Evolutionary conservation across 2,888 invertebrate genomes (phyloP).

Genomic region (Elgonia sp.): DNA sequence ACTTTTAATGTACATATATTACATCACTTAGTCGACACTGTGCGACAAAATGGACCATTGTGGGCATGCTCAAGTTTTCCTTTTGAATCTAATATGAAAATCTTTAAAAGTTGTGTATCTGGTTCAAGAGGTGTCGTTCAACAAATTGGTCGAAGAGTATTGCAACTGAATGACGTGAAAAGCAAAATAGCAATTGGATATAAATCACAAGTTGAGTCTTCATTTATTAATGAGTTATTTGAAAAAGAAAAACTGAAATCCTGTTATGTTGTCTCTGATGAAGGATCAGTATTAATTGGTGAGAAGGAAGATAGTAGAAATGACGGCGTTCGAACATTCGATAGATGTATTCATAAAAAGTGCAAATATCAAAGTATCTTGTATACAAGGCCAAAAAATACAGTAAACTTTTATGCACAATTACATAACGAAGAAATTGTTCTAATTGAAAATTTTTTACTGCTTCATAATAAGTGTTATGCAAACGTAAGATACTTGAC

Average conservation of each 20-base stretch:
- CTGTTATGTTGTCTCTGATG: not conserved
- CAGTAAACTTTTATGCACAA: slow-evolving; percentile 21
- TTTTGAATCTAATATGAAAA: slow-evolving; percentile 47
- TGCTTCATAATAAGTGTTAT: slow-evolving; percentile 22
- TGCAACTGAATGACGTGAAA: slow-evolving; percentile 30
- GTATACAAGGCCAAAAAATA: slow-evolving; percentile 19
- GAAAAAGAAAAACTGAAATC: not conserved
- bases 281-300: slow-evolving; percentile 24
- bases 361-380: slow-evolving; percentile 21
- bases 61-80: slow-evolving; percentile 33
- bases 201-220: slow-evolving; percentile 12
- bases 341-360: slow-evolving; percentile 20
- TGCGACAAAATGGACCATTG: slow-evolving; percentile 13
- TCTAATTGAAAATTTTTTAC: slow-evolving; percentile 11
- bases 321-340: not conserved
- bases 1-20: slow-evolving; percentile 42
- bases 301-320: not conserved
- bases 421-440: slow-evolving; percentile 10
- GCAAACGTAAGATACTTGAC: not conserved
- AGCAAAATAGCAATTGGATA: slow-evolving; percentile 22
- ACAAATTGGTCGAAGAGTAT: slow-evolving; percentile 34
- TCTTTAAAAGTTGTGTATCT: slow-evolving; percentile 28
- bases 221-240: slow-evolving; percentile 10
- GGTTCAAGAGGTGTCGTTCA: slow-evolving; percentile 26
- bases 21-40: slow-evolving; percentile 22